Conservation (phyloP, 2,113 vertebrate species). For the Fukomys damarensis region DNA sequence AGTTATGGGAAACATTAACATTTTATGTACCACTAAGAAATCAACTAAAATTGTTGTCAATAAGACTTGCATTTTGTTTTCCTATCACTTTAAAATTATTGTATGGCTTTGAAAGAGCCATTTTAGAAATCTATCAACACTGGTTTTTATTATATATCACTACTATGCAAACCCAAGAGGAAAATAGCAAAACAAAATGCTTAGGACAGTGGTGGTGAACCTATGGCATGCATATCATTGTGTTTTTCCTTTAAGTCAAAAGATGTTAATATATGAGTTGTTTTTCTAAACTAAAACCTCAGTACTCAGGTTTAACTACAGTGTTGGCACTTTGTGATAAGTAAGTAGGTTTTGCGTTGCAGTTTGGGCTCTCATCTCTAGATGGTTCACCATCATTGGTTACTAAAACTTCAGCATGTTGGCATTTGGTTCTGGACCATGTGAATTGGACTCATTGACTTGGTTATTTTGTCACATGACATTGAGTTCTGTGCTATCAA, state of each 20-base stretch:
- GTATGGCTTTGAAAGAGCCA: background rate
- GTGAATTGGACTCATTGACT: background rate
- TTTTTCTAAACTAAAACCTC: background rate
- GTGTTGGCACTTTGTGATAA: background rate
- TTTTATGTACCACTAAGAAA: background rate
- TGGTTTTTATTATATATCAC: background rate
- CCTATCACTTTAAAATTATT: background rate
- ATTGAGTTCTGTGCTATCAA: background rate
- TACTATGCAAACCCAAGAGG: background rate
- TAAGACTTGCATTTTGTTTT: background rate
- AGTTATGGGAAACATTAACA: background rate
- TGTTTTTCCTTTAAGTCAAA: background rate
- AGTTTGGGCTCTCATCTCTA: background rate
- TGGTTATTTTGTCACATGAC: background rate
- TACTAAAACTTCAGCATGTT: background rate
- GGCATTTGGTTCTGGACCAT: background rate
- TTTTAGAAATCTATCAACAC: background rate
- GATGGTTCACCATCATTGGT: background rate
- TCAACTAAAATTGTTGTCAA: background rate
- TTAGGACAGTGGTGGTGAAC: background rate
- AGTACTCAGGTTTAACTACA: background rate
- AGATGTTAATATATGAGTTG: background rate
- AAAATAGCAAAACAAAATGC: background rate
- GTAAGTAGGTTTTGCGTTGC: background rate
- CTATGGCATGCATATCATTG: background rate